A percentile compares a stretch with the other conserved stretches of the same genome.
Conservation (phyloP, 2,797 vertebrate species). For the Trematomus bernacchii region DNA sequence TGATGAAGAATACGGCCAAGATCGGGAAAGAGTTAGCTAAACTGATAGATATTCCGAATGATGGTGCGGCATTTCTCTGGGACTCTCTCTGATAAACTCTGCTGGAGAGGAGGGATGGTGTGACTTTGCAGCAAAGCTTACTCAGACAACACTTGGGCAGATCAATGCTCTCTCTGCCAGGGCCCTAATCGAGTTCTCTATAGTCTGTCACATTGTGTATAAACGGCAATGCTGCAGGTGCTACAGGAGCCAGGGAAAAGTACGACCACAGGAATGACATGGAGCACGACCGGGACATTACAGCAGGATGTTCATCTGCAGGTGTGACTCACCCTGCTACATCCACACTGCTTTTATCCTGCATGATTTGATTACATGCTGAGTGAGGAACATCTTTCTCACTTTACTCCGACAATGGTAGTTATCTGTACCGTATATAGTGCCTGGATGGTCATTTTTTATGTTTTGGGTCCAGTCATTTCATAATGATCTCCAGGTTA, state of each 20-base stretch:
- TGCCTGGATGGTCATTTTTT: background rate
- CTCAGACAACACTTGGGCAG: constrained; percentile 22
- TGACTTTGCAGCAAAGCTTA: constrained; percentile 68
- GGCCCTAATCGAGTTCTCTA: constrained; percentile 53
- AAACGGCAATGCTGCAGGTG: constrained; percentile 50
- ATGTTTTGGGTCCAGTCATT: background rate
- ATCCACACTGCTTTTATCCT: background rate
- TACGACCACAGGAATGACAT: constrained; percentile 4
- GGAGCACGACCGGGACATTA: constrained; percentile 7
- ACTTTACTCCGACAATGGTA: background rate
- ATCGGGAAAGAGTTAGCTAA: constrained; percentile 13
- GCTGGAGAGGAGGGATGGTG: constrained; percentile 34
- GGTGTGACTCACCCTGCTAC: constrained; percentile 9
- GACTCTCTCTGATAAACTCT: constrained; percentile 21
- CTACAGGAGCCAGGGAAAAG: constrained; percentile 9
- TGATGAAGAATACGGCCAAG: constrained; percentile 4
- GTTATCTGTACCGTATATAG: background rate
- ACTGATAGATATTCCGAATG: constrained; percentile 29
- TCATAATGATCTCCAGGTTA: background rate
- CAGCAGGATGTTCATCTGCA: background rate
- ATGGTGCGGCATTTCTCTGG: constrained; percentile 3
- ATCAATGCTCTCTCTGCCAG: constrained; percentile 42
- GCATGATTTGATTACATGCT: background rate
- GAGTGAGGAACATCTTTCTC: background rate
- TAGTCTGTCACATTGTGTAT: constrained; percentile 51